Evolutionary conservation across 1,140 invertebrate genomes (phyloP).

Genomic region (Euschistus heros): DNA sequence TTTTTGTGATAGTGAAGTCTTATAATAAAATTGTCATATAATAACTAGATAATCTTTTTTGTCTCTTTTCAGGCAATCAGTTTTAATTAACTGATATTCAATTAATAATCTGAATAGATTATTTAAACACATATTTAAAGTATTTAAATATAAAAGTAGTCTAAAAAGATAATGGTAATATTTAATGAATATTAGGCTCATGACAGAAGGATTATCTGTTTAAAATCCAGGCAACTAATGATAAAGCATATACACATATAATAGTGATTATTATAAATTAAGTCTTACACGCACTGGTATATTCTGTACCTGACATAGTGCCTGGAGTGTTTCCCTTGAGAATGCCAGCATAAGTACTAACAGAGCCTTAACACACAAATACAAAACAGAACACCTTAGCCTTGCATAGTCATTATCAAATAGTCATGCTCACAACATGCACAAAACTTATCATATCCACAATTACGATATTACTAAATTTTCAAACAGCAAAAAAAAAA

Average conservation of each 20-base stretch:
- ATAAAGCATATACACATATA: not conserved
- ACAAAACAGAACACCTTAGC: slow-evolving; percentile 30
- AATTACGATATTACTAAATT: no score
- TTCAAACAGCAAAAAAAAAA: no score
- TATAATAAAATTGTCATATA: no score
- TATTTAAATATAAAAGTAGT: not conserved
- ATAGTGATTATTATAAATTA: not conserved
- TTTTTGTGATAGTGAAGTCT: no score
- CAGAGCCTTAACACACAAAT: slow-evolving; percentile 37
- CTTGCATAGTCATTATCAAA: slow-evolving; percentile 7
- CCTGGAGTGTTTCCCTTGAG: slow-evolving; percentile 56
- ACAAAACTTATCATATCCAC: not conserved
- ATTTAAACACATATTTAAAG: not conserved
- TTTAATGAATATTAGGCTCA: not conserved
- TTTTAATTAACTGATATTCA: no score
- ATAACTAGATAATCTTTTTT: no score
- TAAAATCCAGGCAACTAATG: not conserved
- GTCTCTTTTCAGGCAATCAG: no score
- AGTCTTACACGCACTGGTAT: slow-evolving; percentile 7
- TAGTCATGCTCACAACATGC: slow-evolving; percentile 13
- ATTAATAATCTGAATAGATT: not conserved
- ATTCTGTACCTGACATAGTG: slow-evolving; percentile 56
- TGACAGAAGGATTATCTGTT: not conserved
- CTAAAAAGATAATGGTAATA: not conserved
- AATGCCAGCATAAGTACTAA: slow-evolving; percentile 66